Conservation (phyloP, 1,140 invertebrate species). For the Drosophila gunungcola region DNA sequence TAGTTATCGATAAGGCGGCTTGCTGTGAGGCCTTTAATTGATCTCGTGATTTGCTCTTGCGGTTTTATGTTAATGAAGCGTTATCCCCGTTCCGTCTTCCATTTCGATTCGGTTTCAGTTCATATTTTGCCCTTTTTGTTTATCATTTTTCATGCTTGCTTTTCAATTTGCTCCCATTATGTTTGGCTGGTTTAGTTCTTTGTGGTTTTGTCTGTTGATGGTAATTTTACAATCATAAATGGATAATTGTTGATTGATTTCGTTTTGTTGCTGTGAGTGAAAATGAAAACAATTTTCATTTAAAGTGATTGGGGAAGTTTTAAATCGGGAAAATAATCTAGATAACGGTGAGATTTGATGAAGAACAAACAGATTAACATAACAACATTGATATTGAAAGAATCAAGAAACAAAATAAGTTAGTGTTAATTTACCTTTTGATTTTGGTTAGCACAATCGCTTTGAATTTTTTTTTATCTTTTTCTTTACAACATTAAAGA, state of each 20-base stretch:
- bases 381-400: no score
- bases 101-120: constrained; percentile 43
- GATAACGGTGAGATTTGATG: not conserved
- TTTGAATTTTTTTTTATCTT: no score
- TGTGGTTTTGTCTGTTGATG: constrained; percentile 14
- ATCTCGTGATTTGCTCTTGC: constrained; percentile 47
- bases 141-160: constrained; percentile 51
- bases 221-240: constrained; percentile 31
- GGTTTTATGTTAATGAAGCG: constrained; percentile 60
- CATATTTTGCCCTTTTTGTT: constrained; percentile 24
- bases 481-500: not conserved
- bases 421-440: no score
- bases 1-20: constrained; percentile 40
- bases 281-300: not conserved
- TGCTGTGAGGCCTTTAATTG: constrained; percentile 45
- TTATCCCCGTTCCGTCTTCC: constrained; percentile 34
- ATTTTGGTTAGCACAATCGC: no score
- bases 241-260: constrained; percentile 38
- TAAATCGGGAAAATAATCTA: not conserved
- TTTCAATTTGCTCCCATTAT: constrained; percentile 41
- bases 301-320: not conserved
- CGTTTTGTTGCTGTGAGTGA: not conserved
- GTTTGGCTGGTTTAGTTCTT: constrained; percentile 17
- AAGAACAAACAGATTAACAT: no score
- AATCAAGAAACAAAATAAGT: no score